phyloP scores from a whole-genome alignment of 1,140 invertebrate genomes.

The Penaeus japonicus region DNA sequence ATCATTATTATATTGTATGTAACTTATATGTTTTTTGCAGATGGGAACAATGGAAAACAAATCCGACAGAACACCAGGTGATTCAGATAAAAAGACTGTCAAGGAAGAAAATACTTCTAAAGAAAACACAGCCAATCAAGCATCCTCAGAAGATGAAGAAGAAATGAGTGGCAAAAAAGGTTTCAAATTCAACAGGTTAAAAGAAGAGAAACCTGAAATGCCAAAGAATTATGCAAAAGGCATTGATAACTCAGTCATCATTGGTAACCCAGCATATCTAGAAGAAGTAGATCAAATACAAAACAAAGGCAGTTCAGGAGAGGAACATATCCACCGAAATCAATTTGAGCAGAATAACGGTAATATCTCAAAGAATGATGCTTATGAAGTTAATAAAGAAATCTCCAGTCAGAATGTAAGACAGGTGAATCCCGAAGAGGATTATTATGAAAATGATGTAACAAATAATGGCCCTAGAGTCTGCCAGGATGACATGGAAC shows the following conservation, averaged over 20 bases:
- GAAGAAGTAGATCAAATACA: slow-evolving; percentile 10
- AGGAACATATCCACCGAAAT: neutral
- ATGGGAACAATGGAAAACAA: neutral
- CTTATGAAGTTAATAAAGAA: too few species aligned
- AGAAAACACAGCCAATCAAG: neutral
- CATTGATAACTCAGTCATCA: slow-evolving; percentile 21
- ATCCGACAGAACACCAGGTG: neutral
- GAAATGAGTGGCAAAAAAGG: slow-evolving; percentile 15
- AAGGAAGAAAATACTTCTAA: neutral
- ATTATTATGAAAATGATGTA: too few species aligned
- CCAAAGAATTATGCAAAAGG: neutral
- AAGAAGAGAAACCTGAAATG: slow-evolving; percentile 20
- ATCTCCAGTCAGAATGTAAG: too few species aligned
- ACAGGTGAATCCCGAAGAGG: too few species aligned
- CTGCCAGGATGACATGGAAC: too few species aligned
- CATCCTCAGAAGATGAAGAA: neutral
- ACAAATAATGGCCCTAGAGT: too few species aligned
- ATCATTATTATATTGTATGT: neutral
- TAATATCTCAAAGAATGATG: too few species aligned
- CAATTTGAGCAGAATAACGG: too few species aligned
- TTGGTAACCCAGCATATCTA: slow-evolving; percentile 48
- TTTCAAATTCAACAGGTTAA: slow-evolving; percentile 45
- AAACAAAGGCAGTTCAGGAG: neutral
- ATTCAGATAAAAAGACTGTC: neutral
- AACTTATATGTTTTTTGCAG: neutral